Base-by-base conservation (phyloP, 2,888 invertebrate genomes). In the Notocelia uddmanniana region DNA sequence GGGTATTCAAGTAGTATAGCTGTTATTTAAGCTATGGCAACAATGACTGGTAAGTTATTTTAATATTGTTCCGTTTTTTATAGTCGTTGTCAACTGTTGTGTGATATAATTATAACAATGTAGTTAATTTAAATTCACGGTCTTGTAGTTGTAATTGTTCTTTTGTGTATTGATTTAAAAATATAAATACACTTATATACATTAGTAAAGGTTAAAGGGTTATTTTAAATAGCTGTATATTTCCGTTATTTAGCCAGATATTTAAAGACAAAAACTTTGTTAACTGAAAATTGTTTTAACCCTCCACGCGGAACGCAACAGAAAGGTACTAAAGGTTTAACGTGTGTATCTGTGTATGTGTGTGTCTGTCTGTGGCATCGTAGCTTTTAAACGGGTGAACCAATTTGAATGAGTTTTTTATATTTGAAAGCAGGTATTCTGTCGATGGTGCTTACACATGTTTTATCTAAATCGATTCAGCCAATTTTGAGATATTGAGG, bases 41-140 rank as follows among this genome's bases (percentile, higher is more conserved):
- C 19, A 15, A 64, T 70, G 64, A 71, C 66, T 71, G 50, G 52
- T 54, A 50, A 59, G 21, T 71, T 62, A 55, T 19, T 13, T 8
- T 59, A 69, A 63, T 66, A 60, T 60, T 21, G 57, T 54, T 71
- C 10, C 1, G 18, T 64, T 70, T 71, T 71, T 71, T 71, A 71
- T 54, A 59, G 66, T 9, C 50, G 45, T 45, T 64, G 66, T 69
- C 66, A 66, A 71, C 59, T 48, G 59, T 45, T 66, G 52, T 59
- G 57, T 45, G 26, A 19, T 60, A 71, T 66, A 66, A 66, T 71
- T 71, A 31, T 59, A 60, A 71, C 59, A 66, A 59, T 71, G 31
- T 54, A n/a, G 59, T 66, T 59, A 21, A 71, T 66, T 54, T 66
- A 41, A 66, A 71, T 59, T 66, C 58, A 66, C 52, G 59, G 50